Evolutionary conservation across 2,113 vertebrate species (phyloP).

Genomic region (Catharus fuscescens): DNA sequence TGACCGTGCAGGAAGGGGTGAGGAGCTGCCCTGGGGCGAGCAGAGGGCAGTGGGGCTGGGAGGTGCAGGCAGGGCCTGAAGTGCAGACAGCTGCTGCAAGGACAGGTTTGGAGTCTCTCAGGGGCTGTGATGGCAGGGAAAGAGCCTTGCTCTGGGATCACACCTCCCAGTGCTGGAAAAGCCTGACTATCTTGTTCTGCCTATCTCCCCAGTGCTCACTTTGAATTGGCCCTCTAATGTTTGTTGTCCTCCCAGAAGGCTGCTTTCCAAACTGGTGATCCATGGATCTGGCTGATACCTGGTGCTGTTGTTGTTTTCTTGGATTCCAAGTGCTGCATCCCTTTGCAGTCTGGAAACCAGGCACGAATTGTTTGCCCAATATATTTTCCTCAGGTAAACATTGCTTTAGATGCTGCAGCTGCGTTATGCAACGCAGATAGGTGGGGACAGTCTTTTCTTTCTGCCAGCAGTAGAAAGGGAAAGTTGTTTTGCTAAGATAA

Average conservation of each 20-base stretch:
- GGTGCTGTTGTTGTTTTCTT: background rate
- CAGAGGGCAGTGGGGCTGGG: rapidly evolving
- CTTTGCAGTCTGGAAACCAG: background rate
- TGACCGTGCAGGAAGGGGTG: background rate
- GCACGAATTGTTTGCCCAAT: background rate
- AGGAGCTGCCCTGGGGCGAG: rapidly evolving
- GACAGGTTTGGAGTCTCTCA: background rate
- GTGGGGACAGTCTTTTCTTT: background rate
- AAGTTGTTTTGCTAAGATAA: background rate
- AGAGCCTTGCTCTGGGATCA: background rate
- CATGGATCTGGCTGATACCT: rapidly evolving
- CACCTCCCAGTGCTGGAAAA: background rate
- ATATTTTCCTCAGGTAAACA: background rate
- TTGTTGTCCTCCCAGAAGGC: background rate
- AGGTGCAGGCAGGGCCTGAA: background rate
- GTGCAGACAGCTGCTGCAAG: background rate
- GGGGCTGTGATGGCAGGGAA: background rate
- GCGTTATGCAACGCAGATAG: background rate
- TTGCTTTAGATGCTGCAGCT: background rate
- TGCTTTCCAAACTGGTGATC: background rate
- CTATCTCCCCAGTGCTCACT: background rate
- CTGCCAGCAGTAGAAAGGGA: background rate
- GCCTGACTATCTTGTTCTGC: background rate
- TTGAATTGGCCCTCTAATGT: background rate
- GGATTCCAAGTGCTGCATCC: background rate